These are phyloP conservation scores for Heliothis subflexa DNA, from an alignment of 1,140 invertebrate genomes.

Conservation along the genomic window DNA sequence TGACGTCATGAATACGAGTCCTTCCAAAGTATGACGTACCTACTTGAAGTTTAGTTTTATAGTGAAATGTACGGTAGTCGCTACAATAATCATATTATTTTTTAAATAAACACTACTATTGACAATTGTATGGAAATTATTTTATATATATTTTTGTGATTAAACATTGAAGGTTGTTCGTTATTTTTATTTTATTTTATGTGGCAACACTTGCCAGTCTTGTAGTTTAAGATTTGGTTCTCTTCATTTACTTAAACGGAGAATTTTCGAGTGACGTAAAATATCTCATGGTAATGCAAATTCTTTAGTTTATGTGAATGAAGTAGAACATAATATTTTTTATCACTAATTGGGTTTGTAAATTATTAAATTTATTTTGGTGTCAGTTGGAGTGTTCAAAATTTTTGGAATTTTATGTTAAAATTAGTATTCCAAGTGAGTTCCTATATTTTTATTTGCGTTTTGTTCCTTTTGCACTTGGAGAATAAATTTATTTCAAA, in stretches of 20 bases:
- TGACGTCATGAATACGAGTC: conserved; percentile 31
- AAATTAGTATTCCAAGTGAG: too few species aligned
- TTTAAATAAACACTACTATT: conserved; percentile 16
- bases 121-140: conserved; percentile 41
- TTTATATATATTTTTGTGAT: conserved; percentile 31
- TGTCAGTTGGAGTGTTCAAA: conserved; percentile 8
- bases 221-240: conserved; percentile 3
- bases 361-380: conserved; percentile 2
- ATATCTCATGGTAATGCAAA: neutral
- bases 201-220: conserved; percentile 20
- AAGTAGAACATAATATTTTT: conserved; percentile 1
- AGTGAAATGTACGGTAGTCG: conserved; percentile 30
- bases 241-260: neutral
- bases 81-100: conserved; percentile 23
- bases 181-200: conserved; percentile 27
- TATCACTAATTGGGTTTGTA: neutral
- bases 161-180: conserved; percentile 39
- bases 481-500: too few species aligned
- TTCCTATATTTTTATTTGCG: too few species aligned
- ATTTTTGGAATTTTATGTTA: too few species aligned
- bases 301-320: conserved; percentile 4
- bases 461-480: too few species aligned
- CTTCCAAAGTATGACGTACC: conserved; percentile 41
- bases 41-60: conserved; percentile 34
- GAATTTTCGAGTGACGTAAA: neutral